Evolutionary conservation across 2,113 vertebrate genomes (phyloP).

Genomic region (Perca fluviatilis): DNA sequence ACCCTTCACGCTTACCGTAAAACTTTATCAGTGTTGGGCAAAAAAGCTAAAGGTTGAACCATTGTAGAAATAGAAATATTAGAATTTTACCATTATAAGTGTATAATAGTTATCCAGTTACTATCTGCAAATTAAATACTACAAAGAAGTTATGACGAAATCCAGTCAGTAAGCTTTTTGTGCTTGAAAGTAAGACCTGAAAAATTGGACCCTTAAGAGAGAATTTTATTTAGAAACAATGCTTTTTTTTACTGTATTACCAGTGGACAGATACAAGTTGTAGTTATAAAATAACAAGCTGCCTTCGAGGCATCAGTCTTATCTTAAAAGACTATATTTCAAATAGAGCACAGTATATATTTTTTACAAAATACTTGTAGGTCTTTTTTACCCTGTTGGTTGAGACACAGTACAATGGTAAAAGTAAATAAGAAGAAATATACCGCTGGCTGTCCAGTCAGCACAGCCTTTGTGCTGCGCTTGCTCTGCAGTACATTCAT

Average conservation of each 20-base stretch:
- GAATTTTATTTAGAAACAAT: neutral
- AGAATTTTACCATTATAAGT: neutral
- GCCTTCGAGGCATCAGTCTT: neutral
- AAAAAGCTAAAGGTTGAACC: neutral
- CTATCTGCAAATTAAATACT: neutral
- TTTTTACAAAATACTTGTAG: neutral
- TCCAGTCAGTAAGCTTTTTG: neutral
- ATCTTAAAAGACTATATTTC: neutral
- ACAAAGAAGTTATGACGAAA: neutral
- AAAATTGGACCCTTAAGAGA: too few species aligned
- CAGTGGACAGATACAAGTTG: neutral
- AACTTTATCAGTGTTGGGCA: neutral
- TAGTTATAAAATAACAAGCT: neutral
- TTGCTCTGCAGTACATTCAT: neutral
- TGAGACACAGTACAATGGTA: neutral
- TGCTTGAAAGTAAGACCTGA: neutral
- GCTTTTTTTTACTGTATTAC: neutral
- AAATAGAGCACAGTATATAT: neutral
- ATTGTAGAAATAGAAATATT: neutral
- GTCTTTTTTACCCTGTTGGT: neutral
- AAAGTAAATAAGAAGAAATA: conserved; percentile 2
- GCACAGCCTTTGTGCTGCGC: neutral
- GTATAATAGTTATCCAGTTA: neutral
- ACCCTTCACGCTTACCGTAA: neutral
- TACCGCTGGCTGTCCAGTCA: neutral